Evolutionary conservation across 2,888 invertebrate species (phyloP).

Genomic region (Chironomus tentans): DNA sequence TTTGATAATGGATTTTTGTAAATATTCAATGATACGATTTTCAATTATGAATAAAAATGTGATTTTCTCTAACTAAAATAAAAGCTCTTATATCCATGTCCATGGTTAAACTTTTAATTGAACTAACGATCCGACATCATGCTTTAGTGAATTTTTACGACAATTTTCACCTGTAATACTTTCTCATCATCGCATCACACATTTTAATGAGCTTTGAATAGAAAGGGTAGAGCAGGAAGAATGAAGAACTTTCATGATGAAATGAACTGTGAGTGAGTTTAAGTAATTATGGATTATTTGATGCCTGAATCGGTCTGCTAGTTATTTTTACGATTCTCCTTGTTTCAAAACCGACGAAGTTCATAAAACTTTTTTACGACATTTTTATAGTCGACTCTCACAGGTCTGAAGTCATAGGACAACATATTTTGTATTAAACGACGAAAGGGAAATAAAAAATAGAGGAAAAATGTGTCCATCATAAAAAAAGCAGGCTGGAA

Average conservation of each 20-base stretch:
- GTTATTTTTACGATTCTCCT: neutral
- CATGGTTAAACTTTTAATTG: neutral
- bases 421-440: conserved; percentile 16
- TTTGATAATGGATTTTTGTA: too few relatives aligned
- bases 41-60: too few relatives aligned
- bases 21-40: too few relatives aligned
- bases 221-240: too few relatives aligned
- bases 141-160: neutral
- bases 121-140: neutral
- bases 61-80: too few relatives aligned
- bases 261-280: neutral
- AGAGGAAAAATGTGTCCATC: neutral
- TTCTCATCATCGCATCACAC: neutral
- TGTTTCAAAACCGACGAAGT: neutral
- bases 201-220: too few relatives aligned
- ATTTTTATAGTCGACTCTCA: neutral
- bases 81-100: too few relatives aligned
- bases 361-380: conserved; percentile 12
- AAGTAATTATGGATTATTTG: conserved; percentile 9
- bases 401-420: conserved; percentile 15
- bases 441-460: neutral
- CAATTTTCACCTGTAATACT: neutral
- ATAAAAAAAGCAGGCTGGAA: neutral
- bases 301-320: neutral
- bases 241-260: neutral